Evolutionary conservation across 2,888 invertebrate genomes (phyloP).

Genomic region (Disparrhopalites patrizii): DNA sequence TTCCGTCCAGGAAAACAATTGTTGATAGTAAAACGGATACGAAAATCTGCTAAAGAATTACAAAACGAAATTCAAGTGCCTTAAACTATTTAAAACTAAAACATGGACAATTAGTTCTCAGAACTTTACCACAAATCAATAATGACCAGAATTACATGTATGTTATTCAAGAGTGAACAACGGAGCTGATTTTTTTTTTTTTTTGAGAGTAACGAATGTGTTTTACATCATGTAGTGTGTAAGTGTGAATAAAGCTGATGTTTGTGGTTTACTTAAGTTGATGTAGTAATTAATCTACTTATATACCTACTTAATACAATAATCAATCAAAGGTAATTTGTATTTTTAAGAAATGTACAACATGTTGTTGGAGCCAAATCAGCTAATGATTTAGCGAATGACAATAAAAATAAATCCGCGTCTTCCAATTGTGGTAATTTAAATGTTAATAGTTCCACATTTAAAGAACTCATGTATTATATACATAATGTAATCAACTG

Average conservation of each 20-base stretch:
- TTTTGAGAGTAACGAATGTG: too few relatives aligned
- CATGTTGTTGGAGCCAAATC: conserved; percentile 4
- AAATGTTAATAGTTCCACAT: conserved; percentile 24
- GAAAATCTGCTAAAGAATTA: too few relatives aligned
- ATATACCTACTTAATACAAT: conserved; percentile 19
- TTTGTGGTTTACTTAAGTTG: conserved; percentile 9
- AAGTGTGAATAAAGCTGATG: neutral
- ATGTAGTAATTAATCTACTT: conserved; percentile 17
- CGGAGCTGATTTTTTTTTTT: too few relatives aligned
- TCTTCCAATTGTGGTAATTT: conserved; percentile 42
- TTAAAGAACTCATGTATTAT: conserved; percentile 18
- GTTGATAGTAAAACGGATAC: too few relatives aligned
- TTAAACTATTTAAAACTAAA: too few relatives aligned
- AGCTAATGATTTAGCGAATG: conserved; percentile 20
- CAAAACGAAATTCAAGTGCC: conserved; percentile 22
- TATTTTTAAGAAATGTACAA: neutral
- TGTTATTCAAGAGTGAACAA: conserved; percentile 1
- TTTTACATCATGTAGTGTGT: neutral
- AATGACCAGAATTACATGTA: neutral
- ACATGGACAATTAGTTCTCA: too few relatives aligned
- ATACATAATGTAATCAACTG: neutral
- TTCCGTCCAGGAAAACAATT: too few relatives aligned
- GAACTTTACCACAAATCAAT: too few relatives aligned
- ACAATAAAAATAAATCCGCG: conserved; percentile 43
- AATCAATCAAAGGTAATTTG: neutral